Evolutionary conservation across 2,113 vertebrate species (phyloP), one percentile per base, ranked within the genome.

Genomic region (Varanus salvator): DNA sequence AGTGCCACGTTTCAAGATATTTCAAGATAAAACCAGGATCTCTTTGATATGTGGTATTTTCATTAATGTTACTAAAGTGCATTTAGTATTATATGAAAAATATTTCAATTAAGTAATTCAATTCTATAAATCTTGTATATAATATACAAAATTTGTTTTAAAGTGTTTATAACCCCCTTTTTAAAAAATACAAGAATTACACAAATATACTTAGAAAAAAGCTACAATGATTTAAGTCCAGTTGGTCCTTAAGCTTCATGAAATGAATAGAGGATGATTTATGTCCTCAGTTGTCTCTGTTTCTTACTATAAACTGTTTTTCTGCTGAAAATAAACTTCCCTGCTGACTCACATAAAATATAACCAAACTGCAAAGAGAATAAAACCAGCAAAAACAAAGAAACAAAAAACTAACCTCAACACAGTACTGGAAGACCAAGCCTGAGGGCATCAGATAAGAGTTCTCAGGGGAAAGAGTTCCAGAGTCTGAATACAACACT

Each of bases 21-120:
- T 86, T 34, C 23, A 74, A 60, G 81, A 90, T 91, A 92, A 68
- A 72, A 12, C 19, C 54, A 5, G 34, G 21, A 57, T 34, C 78
- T 83, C 60, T 83, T n/a, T 27, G 15, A 21, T 14, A 48, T 88
- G 88, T 81, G 72, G 89, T 81, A 69, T 88, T 68, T 83, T 91
- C 44, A 80, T 9, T 44, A 25, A n/a, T 64, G 0, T 23, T 69
- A 12, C 69, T 29, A 48, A 50, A 69, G 64, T 38, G 34, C 82
- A 31, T 69, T 84, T 84, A 48, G 64, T 66, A 84, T 38, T 68
- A 50, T 68, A 48, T 78, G 0, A 82, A 66, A 82, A 78, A 8
- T 11, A 9, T 66, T 83, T 38, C 57, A 66, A 27, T 66, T 44
- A 44, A 1, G 38, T 44, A 44, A 44, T 44, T 44, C 34, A 83